These are phyloP conservation scores for Volucella inflata DNA, from an alignment of 2,888 invertebrate genomes.

Conservation along the genomic window DNA sequence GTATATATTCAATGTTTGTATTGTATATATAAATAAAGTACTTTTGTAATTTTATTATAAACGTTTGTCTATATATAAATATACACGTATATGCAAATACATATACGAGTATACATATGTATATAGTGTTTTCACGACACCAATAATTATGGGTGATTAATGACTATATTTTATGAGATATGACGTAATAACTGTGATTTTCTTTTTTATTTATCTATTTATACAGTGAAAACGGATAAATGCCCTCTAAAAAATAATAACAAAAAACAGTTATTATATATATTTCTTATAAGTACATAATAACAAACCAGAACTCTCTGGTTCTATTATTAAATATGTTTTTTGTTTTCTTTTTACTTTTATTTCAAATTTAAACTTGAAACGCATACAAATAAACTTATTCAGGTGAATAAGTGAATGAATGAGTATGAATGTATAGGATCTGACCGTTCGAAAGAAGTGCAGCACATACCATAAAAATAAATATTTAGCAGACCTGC, in stretches of 20 bases:
- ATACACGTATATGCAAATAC: not conserved
- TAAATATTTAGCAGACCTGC: too few relatives aligned
- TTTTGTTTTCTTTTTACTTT: too few relatives aligned
- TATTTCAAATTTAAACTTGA: too few relatives aligned
- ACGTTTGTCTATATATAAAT: not conserved
- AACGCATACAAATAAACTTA: too few relatives aligned
- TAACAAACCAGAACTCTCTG: too few relatives aligned
- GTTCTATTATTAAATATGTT: too few relatives aligned
- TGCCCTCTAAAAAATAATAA: not conserved
- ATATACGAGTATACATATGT: conserved; percentile 25
- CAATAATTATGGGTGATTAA: conserved; percentile 68
- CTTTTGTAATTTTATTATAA: conserved; percentile 25
- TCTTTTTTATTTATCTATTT: conserved; percentile 10
- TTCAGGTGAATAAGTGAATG: too few relatives aligned
- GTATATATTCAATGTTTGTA: conserved; percentile 30
- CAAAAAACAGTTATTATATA: not conserved
- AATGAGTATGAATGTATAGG: too few relatives aligned
- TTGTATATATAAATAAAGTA: conserved; percentile 67
- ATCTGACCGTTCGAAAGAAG: too few relatives aligned
- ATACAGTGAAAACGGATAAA: conserved; percentile 28
- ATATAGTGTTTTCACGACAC: conserved; percentile 66
- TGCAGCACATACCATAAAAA: too few relatives aligned
- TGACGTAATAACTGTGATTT: conserved; percentile 66
- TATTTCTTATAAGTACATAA: too few relatives aligned
- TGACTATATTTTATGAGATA: conserved; percentile 70